Conservation (phyloP, 2,888 invertebrate species). For the Phytoseiulus persimilis region DNA sequence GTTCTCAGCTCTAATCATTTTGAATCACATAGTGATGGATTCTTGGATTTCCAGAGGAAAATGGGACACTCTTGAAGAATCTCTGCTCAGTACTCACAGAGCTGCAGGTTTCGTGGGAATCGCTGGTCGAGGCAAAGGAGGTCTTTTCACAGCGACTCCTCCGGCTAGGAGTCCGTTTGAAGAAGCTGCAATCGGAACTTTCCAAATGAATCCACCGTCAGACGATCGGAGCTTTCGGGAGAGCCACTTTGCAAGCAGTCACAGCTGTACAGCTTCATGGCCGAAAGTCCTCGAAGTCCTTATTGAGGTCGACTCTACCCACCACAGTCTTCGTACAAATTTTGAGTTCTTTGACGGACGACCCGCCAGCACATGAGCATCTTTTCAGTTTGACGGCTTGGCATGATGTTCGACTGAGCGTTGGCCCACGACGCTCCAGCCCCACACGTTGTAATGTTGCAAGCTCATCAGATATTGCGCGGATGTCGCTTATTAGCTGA, state of each 20-base stretch:
- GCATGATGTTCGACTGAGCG: not conserved
- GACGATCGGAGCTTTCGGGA: too few species aligned
- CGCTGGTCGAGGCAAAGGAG: constrained; percentile 17
- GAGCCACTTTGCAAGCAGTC: too few species aligned
- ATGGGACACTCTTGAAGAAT: too few species aligned
- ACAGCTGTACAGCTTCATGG: too few species aligned
- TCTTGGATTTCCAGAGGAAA: not conserved
- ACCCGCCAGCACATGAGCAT: too few species aligned
- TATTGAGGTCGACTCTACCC: too few species aligned
- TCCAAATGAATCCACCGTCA: too few species aligned
- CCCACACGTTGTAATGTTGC: not conserved
- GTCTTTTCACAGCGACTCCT: not conserved
- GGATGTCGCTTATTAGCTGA: not conserved
- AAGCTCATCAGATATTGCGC: not conserved
- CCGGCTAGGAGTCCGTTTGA: constrained; percentile 22
- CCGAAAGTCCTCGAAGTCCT: too few species aligned
- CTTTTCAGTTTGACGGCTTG: too few species aligned
- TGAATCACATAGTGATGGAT: not conserved
- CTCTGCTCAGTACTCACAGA: constrained; percentile 7
- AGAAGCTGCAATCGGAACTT: constrained; percentile 16
- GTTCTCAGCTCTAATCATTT: too few species aligned
- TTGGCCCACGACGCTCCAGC: not conserved
- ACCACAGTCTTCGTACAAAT: too few species aligned
- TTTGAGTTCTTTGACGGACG: too few species aligned
- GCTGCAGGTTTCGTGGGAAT: constrained; percentile 28